Conservation (phyloP, 1,140 invertebrate species). For the Psilanteris sp. region DNA sequence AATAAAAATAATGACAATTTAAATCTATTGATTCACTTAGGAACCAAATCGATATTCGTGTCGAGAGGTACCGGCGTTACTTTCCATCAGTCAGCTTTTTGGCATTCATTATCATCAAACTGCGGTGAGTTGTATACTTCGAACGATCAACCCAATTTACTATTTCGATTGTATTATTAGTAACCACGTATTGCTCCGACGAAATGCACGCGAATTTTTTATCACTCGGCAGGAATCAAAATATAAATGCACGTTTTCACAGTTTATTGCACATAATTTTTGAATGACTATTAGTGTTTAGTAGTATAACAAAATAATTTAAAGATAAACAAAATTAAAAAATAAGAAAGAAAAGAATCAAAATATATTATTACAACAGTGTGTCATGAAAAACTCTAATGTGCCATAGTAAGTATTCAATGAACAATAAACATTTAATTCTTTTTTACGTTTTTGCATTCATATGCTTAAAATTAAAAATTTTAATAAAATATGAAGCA, state of each 20-base stretch:
- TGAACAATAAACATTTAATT: too few species aligned
- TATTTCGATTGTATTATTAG: slow-evolving; percentile 58
- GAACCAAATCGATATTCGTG: slow-evolving; percentile 76
- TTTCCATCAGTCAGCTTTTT: slow-evolving; percentile 69
- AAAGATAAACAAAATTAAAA: too few species aligned
- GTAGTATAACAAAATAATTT: too few species aligned
- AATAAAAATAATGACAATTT: slow-evolving; percentile 63
- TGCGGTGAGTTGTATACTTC: slow-evolving; percentile 58
- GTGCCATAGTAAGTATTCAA: slow-evolving; percentile 72
- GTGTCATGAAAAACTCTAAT: slow-evolving; percentile 49
- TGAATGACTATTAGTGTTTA: too few species aligned
- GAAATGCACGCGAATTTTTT: slow-evolving; percentile 27
- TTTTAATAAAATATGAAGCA: too few species aligned
- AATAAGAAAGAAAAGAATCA: not conserved
- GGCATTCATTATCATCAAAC: slow-evolving; percentile 62
- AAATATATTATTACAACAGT: slow-evolving; percentile 15
- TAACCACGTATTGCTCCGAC: slow-evolving; percentile 25
- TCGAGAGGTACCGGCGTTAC: slow-evolving; percentile 73
- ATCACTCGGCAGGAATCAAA: not conserved
- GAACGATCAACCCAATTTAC: slow-evolving; percentile 62
- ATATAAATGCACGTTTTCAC: too few species aligned
- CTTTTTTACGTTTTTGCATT: too few species aligned
- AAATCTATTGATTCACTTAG: slow-evolving; percentile 73
- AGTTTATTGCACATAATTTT: too few species aligned
- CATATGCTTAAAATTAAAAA: too few species aligned